Evolutionary conservation across 1,140 invertebrate species (phyloP).

Genomic region (Microvelia longipes): DNA sequence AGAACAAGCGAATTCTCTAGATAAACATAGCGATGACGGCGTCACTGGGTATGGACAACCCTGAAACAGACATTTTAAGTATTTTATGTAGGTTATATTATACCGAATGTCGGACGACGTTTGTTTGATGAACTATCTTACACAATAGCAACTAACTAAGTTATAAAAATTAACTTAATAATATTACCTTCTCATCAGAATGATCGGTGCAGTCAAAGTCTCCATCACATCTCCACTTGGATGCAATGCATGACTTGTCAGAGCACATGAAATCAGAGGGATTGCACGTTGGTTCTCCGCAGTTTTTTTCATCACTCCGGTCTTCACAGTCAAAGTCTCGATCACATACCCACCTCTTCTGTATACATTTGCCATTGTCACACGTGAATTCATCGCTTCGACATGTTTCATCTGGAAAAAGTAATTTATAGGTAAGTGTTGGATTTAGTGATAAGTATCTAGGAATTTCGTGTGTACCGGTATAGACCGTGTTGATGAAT

Average conservation of each 20-base stretch:
- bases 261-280: slow-evolving; percentile 50
- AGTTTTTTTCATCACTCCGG: slow-evolving; percentile 62
- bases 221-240: slow-evolving; percentile 69
- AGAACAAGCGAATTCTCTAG: slow-evolving; percentile 66
- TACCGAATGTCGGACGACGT: background rate
- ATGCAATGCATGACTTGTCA: slow-evolving; percentile 47
- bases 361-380: slow-evolving; percentile 73
- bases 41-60: slow-evolving; percentile 37
- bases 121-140: background rate
- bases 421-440: background rate
- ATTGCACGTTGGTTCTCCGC: slow-evolving; percentile 43
- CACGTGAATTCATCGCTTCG: slow-evolving; percentile 80
- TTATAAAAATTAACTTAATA: too few relatives aligned
- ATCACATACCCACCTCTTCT: slow-evolving; percentile 74
- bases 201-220: slow-evolving; percentile 67
- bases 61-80: slow-evolving; percentile 32
- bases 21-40: slow-evolving; percentile 39
- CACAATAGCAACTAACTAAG: background rate
- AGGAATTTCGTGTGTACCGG: background rate
- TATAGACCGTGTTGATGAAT: background rate
- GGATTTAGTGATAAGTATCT: slow-evolving; percentile 6
- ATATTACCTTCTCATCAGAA: slow-evolving; percentile 52
- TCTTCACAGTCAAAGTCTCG: slow-evolving; percentile 74
- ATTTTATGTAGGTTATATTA: too few relatives aligned
- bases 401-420: slow-evolving; percentile 58